Conservation (phyloP, 2,113 vertebrate genomes). For the Xenopus tropicalis region UCB_Xtro_10.0 CM004451.2:65410001-65410500, state of each 20-base stretch:
- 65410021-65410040: conserved; percentile 51
- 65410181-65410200: conserved; percentile 95
- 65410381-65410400: conserved; percentile 73
- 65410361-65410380: conserved; percentile 72
- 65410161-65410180: conserved; percentile 96
- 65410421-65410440: conserved; percentile 55
- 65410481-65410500: conserved; percentile 36
- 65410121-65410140: conserved; percentile 98
- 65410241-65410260: conserved; percentile 84
- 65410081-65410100: conserved; percentile 81
- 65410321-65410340: conserved; percentile 77
- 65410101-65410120: conserved; percentile 95
- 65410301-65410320: conserved; percentile 66
- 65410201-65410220: conserved; percentile 79
- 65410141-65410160: conserved; percentile 93
- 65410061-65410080: conserved; percentile 66
- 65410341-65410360: conserved; percentile 74
- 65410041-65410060: conserved; percentile 58
- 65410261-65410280: conserved; percentile 77
- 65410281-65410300: conserved; percentile 64
- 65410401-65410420: conserved; percentile 61
- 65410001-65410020: conserved; percentile 57
- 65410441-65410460: conserved; percentile 50
- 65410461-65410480: conserved; percentile 56
- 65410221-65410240: conserved; percentile 80